These are phyloP conservation scores for Pogonophryne albipinna DNA, from an alignment of 2,797 vertebrate species.

Conservation along the genomic window DNA sequence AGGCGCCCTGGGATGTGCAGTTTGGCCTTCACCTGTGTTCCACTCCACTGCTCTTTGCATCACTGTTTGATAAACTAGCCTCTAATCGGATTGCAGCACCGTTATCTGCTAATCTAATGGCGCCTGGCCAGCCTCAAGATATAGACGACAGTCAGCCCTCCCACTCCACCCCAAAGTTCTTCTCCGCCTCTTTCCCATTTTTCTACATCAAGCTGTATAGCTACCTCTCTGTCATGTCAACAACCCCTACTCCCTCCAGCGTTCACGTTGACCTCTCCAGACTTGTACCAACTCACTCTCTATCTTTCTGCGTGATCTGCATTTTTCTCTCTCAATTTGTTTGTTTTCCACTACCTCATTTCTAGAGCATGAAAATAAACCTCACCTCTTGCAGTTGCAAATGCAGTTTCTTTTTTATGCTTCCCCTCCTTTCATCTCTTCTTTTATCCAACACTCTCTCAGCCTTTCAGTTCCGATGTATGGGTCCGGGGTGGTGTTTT, in stretches of 20 bases:
- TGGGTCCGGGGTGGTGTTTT: constrained; percentile 17
- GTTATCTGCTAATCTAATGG: constrained; percentile 67
- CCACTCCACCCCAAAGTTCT: constrained; percentile 15
- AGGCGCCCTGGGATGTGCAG: constrained; percentile 23
- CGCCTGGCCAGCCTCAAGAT: constrained; percentile 48
- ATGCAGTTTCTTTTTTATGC: background rate
- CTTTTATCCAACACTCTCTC: background rate
- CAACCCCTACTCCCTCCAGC: constrained; percentile 8
- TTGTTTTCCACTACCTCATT: constrained; percentile 12
- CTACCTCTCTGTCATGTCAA: constrained; percentile 26
- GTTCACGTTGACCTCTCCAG: constrained; percentile 50
- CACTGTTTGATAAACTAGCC: constrained; percentile 56
- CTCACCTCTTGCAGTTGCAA: background rate
- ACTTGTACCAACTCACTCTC: background rate
- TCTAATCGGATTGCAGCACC: constrained; percentile 56
- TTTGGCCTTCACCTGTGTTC: constrained; percentile 56
- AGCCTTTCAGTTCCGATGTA: background rate
- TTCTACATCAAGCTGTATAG: constrained; percentile 9
- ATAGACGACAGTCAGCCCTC: constrained; percentile 16
- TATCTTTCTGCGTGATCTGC: background rate
- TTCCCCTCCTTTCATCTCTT: constrained; percentile 27
- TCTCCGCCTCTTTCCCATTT: constrained; percentile 22
- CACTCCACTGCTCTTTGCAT: constrained; percentile 32
- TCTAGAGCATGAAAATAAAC: background rate
- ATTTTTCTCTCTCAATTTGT: background rate